Conservation (phyloP, 2,113 vertebrate species). For the Bos taurus region DNA sequence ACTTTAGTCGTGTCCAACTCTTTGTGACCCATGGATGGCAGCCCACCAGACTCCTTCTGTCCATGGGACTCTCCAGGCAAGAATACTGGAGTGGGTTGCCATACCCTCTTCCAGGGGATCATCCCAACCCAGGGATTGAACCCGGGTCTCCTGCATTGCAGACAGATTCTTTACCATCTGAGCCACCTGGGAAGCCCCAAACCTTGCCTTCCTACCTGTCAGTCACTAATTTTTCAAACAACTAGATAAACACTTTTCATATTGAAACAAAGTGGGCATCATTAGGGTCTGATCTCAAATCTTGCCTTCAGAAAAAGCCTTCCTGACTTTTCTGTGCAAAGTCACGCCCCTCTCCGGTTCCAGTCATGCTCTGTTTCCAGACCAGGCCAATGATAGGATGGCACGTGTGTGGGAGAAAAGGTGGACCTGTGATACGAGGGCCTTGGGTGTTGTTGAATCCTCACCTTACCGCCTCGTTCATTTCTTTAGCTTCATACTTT, state of each 20-base stretch:
- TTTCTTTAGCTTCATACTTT: not conserved
- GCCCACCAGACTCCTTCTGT: not conserved
- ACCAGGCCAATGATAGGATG: not conserved
- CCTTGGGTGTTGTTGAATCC: not conserved
- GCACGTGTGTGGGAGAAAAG: not conserved
- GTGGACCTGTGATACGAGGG: not conserved
- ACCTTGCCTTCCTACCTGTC: not conserved
- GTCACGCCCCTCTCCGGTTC: not conserved
- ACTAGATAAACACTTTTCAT: not conserved
- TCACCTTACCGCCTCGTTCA: not conserved
- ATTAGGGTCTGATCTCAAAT: not conserved
- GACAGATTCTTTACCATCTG: not conserved
- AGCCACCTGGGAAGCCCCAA: not conserved
- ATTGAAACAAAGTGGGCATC: not conserved
- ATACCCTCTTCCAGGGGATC: not conserved
- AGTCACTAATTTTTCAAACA: not conserved
- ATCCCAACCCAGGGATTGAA: not conserved
- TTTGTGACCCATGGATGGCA: not conserved
- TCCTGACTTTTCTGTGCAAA: not conserved
- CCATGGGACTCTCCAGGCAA: not conserved
- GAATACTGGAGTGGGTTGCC: not conserved
- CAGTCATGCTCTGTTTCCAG: not conserved
- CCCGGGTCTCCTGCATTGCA: rapidly evolving
- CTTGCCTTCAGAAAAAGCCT: not conserved
- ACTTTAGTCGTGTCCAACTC: not conserved